These are phyloP conservation scores for Ichneumoninae sp. DNA, from an alignment of 2,888 invertebrate species.

Conservation along the genomic window DNA sequence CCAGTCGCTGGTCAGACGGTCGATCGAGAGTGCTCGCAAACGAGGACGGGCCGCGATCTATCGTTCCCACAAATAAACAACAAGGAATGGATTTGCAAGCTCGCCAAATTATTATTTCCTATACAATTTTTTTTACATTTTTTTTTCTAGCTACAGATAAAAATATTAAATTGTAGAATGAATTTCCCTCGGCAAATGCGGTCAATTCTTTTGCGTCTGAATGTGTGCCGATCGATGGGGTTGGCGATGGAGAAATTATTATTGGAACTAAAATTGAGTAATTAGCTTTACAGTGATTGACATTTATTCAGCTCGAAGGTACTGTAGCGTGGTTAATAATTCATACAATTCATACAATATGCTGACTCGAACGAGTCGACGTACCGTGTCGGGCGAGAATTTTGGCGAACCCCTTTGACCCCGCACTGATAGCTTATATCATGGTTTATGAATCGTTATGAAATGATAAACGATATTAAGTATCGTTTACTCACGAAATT, in stretches of 20 bases:
- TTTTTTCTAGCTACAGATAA: neutral
- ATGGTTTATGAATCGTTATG: neutral
- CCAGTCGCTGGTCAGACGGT: conserved; percentile 26
- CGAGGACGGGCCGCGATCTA: conserved; percentile 17
- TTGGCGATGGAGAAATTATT: neutral
- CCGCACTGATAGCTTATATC: neutral
- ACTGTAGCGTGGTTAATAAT: neutral
- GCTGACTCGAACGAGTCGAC: neutral
- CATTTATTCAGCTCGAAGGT: neutral
- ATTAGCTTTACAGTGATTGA: neutral
- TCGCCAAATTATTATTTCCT: neutral
- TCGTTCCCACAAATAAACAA: neutral
- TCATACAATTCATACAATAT: neutral
- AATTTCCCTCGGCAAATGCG: neutral
- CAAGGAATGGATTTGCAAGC: neutral
- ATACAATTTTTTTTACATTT: neutral
- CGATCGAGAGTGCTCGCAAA: conserved; percentile 41
- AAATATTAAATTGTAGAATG: neutral
- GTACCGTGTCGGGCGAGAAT: neutral
- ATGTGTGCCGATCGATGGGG: neutral
- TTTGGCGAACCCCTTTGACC: neutral
- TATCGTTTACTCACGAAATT: neutral
- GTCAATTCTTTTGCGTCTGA: neutral
- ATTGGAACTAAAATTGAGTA: neutral
- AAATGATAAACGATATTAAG: neutral